Evolutionary conservation across 2,888 invertebrate genomes (phyloP), one percentile per base, ranked within the genome.

Genomic region (Apotomis capreana): DNA sequence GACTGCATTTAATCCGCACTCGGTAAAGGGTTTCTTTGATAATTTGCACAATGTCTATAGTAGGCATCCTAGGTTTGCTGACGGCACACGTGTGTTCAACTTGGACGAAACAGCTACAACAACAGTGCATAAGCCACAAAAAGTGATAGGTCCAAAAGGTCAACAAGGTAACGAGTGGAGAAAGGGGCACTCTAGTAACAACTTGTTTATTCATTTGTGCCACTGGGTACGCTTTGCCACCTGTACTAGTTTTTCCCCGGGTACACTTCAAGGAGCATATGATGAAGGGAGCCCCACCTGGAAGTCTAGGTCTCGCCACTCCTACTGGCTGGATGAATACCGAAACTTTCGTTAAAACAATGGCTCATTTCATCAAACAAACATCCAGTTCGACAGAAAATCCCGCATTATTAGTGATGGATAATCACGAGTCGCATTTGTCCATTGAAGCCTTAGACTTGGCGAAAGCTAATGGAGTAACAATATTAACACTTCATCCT

Each of bases 1-100:
- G 15, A 73, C 73, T 59, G 70, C 70, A 12, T 73, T 70, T 57
- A 74, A 73, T 57, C n/a, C 8, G 13, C 8, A n/a, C 8, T 13
- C n/a, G n/a, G 54, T 54, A 8, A 54, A 54, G 15, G n/a, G 8
- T 54, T 15, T n/a, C n/a, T n/a, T n/a, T n/a, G n/a, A n/a, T n/a
- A n/a, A n/a, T n/a, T n/a, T n/a, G n/a, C n/a, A n/a, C n/a, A n/a
- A n/a, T n/a, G n/a, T n/a, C n/a, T n/a, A n/a, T n/a, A n/a, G n/a
- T n/a, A n/a, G n/a, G n/a, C n/a, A n/a, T n/a, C n/a, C n/a, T n/a
- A n/a, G n/a, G n/a, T n/a, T n/a, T 65, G 46, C 13, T 15, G 68
- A 49, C 37, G 51, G 52, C 9, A 59, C 8, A 51, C 51, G 13
- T n/a, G 57, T 46, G 49, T 68, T 8, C 15, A 59, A 37, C 58